Conservation (phyloP, 2,888 invertebrate species). For the Apotomis capreana region DNA sequence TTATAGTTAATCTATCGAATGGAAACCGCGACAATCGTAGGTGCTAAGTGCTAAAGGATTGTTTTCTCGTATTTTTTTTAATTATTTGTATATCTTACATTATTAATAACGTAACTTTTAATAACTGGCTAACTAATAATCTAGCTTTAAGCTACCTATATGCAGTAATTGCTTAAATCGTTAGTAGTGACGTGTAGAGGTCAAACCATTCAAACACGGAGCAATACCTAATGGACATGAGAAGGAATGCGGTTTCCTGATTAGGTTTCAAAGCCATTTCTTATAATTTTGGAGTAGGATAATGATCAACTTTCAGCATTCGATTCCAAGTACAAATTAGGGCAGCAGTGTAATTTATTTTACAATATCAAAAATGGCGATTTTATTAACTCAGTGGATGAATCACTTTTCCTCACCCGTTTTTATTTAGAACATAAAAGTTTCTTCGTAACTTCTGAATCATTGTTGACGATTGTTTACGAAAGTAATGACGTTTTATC, state of each 20-base stretch:
- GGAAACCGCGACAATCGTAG: too few species aligned
- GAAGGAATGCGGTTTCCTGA: slow-evolving; percentile 18
- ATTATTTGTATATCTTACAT: not conserved
- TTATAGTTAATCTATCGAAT: too few species aligned
- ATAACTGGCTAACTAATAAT: not conserved
- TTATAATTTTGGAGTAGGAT: slow-evolving; percentile 6
- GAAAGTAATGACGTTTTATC: too few species aligned
- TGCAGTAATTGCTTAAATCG: slow-evolving; percentile 12
- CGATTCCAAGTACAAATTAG: not conserved
- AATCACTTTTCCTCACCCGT: slow-evolving; percentile 23
- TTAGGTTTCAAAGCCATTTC: slow-evolving; percentile 4
- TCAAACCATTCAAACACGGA: slow-evolving; percentile 26
- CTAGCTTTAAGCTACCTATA: not conserved
- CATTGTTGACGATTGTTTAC: not conserved
- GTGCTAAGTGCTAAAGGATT: too few species aligned
- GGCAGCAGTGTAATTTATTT: not conserved
- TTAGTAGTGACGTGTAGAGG: slow-evolving; percentile 22
- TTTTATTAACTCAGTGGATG: slow-evolving; percentile 11
- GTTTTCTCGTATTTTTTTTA: not conserved
- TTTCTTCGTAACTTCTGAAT: slow-evolving; percentile 5
- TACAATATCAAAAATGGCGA: not conserved
- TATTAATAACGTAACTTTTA: too few species aligned
- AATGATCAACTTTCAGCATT: not conserved
- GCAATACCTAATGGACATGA: slow-evolving; percentile 17
- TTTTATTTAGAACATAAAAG: not conserved